Percentiles rank a stretch among this genome's conserved stretches.
Evolutionary conservation across 2,113 vertebrate genomes (phyloP).

Genomic region (Girardinichthys multiradiatus): DNA sequence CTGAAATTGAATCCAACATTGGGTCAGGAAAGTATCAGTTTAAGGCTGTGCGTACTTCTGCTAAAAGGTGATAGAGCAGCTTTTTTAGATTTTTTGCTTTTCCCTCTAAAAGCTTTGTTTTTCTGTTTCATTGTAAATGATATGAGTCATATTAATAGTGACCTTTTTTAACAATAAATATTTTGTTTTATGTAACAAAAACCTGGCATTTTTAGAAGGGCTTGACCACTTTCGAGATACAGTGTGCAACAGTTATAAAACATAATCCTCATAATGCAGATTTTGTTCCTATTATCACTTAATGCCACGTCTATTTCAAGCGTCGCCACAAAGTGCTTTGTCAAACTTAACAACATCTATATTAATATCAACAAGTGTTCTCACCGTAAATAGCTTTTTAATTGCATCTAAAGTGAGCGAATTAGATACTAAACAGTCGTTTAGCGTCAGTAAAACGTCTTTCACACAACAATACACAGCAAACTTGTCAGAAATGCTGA

Average conservation of each 20-base stretch:
- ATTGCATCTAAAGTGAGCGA: constrained; percentile 81
- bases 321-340: constrained; percentile 65
- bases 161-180: too few species aligned
- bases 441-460: constrained; percentile 88
- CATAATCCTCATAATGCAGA: constrained; percentile 22
- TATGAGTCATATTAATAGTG: too few species aligned
- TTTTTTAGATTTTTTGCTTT: neutral
- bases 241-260: neutral
- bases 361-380: constrained; percentile 81
- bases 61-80: neutral
- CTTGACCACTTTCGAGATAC: neutral
- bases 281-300: constrained; percentile 52
- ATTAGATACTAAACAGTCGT: constrained; percentile 84
- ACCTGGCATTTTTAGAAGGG: neutral
- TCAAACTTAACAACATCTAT: constrained; percentile 80
- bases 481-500: constrained; percentile 97
- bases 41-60: neutral
- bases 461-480: constrained; percentile 90
- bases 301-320: constrained; percentile 48
- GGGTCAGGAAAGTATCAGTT: too few species aligned
- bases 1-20: too few species aligned
- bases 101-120: too few species aligned
- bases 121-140: too few species aligned
- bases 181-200: too few species aligned
- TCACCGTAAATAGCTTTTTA: constrained; percentile 80